Conservation (phyloP, 1,140 invertebrate species). For the Druon quercuslanigerum region DNA sequence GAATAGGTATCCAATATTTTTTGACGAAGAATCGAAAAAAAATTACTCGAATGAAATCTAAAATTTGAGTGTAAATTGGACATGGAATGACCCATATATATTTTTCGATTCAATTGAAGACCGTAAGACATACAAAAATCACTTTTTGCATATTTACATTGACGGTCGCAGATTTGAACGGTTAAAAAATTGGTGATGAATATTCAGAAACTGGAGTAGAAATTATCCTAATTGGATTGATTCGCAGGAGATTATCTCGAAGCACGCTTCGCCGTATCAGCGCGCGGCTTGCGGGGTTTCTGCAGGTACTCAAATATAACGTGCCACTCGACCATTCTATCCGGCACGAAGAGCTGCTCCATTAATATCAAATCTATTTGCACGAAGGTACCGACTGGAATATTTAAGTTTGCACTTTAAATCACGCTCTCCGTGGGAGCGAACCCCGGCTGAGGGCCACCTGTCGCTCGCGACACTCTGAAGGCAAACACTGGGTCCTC, state of each 20-base stretch:
- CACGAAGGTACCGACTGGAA: conserved; percentile 58
- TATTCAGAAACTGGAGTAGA: not conserved
- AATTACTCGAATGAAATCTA: no score
- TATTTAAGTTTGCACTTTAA: conserved; percentile 68
- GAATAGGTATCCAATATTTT: no score
- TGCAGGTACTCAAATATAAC: conserved; percentile 35
- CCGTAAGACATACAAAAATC: no score
- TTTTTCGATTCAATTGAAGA: no score
- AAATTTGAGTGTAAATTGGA: no score
- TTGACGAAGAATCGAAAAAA: no score
- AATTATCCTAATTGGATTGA: conserved; percentile 28
- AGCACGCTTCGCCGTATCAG: conserved; percentile 26
- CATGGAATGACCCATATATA: no score
- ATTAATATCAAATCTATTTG: conserved; percentile 68
- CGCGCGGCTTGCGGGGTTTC: conserved; percentile 29
- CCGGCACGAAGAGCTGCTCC: conserved; percentile 45
- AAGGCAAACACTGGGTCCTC: conserved; percentile 57
- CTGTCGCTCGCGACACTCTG: conserved; percentile 58
- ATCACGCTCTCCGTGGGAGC: conserved; percentile 55
- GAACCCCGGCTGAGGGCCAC: conserved; percentile 52
- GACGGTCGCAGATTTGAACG: not conserved
- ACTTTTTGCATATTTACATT: no score
- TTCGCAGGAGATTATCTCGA: conserved; percentile 28
- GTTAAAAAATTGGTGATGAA: conserved; percentile 16
- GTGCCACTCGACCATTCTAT: conserved; percentile 31